Evolutionary conservation across 2,113 vertebrate species (phyloP), one percentile per base, ranked within the genome.

Genomic region (Calyptommatus sinebrachiatus): DNA sequence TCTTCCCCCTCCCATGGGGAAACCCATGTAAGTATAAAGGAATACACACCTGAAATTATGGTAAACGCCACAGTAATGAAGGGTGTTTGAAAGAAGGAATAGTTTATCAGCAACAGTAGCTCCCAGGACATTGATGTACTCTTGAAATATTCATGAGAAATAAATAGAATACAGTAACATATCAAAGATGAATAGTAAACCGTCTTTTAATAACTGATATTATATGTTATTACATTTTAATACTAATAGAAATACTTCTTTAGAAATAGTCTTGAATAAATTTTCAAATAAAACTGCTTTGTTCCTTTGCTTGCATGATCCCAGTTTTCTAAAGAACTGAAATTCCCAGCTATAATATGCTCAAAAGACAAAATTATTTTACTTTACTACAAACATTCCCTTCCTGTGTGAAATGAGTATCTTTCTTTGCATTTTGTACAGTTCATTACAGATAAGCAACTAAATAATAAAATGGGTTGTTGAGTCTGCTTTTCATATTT

Each of bases 381-480:
- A 62, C 69, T 6, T 60, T 48, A 22, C 29, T 63, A 71, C 41
- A 65, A 66, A 73, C 35, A 80, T 57, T 67, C 29, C 7, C 71
- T 66, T 73, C 29, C 29, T 62, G 11, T 71, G 12, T 50, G 29
- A 72, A 50, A 65, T 65, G 46, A 72, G 62, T 60, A 73, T 26
- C 1, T 12, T 12, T 60, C 31, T 75, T 18, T 75, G 22, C 62
- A 80, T 73, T 80, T 41, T 75, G 60, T 75, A 28, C 24, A 61
- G 65, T 80, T 66, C 62, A 73, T 73, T 66, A 80, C 22, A 66
- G 61, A 80, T 80, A 75, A 69, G 71, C 72, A 74, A 45, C 72
- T 45, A 75, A 69, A 53, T 57, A 72, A 65, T 72, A 66, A 60
- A 81, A 61, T 22, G 48, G 72, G 21, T 24, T 21, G 72, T 24